Evolutionary conservation across 2,113 vertebrate species (phyloP).

Genomic region (Hydrochoerus hydrochaeris): DNA sequence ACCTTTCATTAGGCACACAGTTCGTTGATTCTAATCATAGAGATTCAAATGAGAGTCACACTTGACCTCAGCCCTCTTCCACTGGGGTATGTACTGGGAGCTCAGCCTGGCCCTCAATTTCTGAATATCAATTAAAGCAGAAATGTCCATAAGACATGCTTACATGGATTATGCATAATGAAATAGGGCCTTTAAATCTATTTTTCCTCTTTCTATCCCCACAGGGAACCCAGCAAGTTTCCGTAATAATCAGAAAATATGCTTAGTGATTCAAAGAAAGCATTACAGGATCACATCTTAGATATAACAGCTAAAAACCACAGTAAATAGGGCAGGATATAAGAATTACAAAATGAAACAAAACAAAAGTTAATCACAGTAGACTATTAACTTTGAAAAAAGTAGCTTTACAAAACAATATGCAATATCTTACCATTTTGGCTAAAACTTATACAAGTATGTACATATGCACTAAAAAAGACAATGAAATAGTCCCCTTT

Average conservation of each 20-base stretch:
- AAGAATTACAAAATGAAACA: slow-evolving; percentile 43
- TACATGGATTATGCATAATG: slow-evolving; percentile 50
- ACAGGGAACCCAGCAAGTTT: slow-evolving; percentile 56
- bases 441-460: neutral
- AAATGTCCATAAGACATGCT: slow-evolving; percentile 35
- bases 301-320: slow-evolving; percentile 32
- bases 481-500: neutral
- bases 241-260: slow-evolving; percentile 72
- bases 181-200: slow-evolving; percentile 51
- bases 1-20: slow-evolving; percentile 64
- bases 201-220: slow-evolving; percentile 27
- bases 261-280: slow-evolving; percentile 62
- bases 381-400: slow-evolving; percentile 24
- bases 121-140: slow-evolving; percentile 48
- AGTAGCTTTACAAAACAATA: neutral
- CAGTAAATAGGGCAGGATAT: slow-evolving; percentile 61
- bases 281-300: slow-evolving; percentile 62
- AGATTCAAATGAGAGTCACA: slow-evolving; percentile 38
- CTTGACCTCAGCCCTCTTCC: slow-evolving; percentile 63
- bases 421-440: neutral
- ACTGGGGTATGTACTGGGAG: neutral
- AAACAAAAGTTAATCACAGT: slow-evolving; percentile 62
- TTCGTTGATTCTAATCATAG: neutral
- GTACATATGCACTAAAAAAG: neutral
- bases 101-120: neutral